Conservation (phyloP, 2,888 invertebrate species). For the Nebria salina region DNA sequence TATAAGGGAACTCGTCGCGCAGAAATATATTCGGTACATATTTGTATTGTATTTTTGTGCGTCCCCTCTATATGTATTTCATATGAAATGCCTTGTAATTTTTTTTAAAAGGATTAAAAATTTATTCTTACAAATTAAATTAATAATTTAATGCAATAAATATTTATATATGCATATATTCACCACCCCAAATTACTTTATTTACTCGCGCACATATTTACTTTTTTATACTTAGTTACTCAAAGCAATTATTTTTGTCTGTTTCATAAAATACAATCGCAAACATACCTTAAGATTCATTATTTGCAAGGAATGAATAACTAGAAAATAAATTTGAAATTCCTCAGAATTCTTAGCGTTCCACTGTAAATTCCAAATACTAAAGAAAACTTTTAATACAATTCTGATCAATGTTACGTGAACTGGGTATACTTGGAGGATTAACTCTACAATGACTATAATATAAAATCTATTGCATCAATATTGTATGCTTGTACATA, state of each 20-base stretch:
- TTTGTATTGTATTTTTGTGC: background rate
- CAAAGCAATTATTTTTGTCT: background rate
- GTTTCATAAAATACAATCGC: constrained; percentile 24
- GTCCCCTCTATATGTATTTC: background rate
- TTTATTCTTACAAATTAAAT: background rate
- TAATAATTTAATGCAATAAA: background rate
- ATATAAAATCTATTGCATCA: no score
- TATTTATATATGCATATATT: background rate
- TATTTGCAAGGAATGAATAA: constrained; percentile 43
- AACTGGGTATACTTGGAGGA: background rate
- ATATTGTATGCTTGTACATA: background rate
- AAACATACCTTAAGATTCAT: constrained; percentile 32
- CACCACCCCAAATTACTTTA: background rate
- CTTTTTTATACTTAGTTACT: background rate
- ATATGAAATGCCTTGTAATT: background rate
- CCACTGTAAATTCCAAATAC: constrained; percentile 21
- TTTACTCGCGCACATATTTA: background rate
- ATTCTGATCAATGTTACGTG: constrained; percentile 7
- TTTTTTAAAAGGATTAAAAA: background rate
- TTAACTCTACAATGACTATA: background rate
- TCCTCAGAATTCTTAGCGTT: constrained; percentile 11
- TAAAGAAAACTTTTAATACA: constrained; percentile 30
- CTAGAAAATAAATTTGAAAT: constrained; percentile 38
- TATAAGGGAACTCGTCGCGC: constrained; percentile 27
- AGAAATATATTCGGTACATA: constrained; percentile 23